Conservation (phyloP, 2,113 vertebrate genomes). For the Python bivittatus region DNA sequence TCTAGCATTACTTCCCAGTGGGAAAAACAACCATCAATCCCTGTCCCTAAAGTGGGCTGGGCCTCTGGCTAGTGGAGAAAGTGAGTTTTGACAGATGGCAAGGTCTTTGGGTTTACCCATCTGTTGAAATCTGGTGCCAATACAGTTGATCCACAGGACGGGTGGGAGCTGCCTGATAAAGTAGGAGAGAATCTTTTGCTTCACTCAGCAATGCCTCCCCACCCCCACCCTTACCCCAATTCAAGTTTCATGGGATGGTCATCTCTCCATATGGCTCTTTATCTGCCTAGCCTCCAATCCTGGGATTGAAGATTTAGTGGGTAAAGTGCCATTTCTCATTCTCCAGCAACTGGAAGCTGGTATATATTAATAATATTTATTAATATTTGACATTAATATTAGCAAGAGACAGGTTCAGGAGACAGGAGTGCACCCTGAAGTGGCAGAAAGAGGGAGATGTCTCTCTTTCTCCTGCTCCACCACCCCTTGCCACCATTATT, state of each 20-base stretch:
- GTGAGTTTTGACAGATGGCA: too few relatives aligned
- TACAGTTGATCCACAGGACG: too few relatives aligned
- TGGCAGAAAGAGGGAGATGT: background rate
- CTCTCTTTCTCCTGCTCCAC: background rate
- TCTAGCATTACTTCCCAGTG: background rate
- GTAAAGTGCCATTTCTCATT: too few relatives aligned
- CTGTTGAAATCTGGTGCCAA: too few relatives aligned
- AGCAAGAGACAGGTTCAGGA: background rate
- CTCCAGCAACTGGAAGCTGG: background rate
- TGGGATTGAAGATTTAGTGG: background rate
- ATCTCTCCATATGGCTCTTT: background rate
- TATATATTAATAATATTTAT: background rate
- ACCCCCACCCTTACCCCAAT: too few relatives aligned
- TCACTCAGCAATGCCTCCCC: background rate
- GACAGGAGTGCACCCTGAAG: background rate
- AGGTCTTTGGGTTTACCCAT: too few relatives aligned
- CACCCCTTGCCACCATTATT: background rate
- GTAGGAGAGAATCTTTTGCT: background rate
- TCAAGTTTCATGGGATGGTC: too few relatives aligned
- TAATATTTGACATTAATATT: background rate
- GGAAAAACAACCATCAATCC: background rate
- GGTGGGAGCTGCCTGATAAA: background rate
- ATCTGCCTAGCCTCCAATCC: background rate
- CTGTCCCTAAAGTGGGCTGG: background rate
- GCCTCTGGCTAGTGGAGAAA: background rate